Evolutionary conservation across 1,140 invertebrate genomes (phyloP), one percentile per base, ranked within the genome.

Genomic region (Grapholita molesta): DNA sequence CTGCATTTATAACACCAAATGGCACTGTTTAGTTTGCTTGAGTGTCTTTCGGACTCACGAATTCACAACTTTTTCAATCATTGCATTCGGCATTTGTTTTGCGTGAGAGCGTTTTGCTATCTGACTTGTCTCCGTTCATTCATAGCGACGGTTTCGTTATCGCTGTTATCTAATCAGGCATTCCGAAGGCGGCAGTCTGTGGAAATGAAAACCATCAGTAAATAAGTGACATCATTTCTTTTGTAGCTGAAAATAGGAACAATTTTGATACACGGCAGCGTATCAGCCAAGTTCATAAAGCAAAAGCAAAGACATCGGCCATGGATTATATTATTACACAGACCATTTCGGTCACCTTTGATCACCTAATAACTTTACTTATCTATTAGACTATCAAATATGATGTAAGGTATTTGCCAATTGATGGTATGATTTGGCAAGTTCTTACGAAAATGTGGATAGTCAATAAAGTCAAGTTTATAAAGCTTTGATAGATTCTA

Each of bases 281-380:
- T 89, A 15, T 69, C 89, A 64, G 84, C 84, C 0, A 87, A 86
- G 66, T 89, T 35, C 0, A 12, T 35, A 12, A 12, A 8, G 12
- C 9, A 33, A 33, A 33, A 11, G 32, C 9, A 32, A n/a, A n/a
- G n/a, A n/a, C n/a, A n/a, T n/a, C n/a, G n/a, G n/a, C n/a, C n/a
- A n/a, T n/a, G n/a, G n/a, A n/a, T n/a, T n/a, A n/a, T n/a, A n/a
- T n/a, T n/a, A n/a, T n/a, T n/a, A n/a, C n/a, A n/a, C n/a, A n/a
- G n/a, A n/a, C n/a, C n/a, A n/a, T n/a, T n/a, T n/a, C n/a, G n/a
- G n/a, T n/a, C n/a, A n/a, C n/a, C n/a, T n/a, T n/a, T n/a, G n/a
- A n/a, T n/a, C n/a, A n/a, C n/a, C n/a, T n/a, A n/a, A n/a, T n/a
- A n/a, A n/a, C n/a, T n/a, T n/a, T n/a, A n/a, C n/a, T n/a, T n/a